Evolutionary conservation across 1,140 invertebrate species (phyloP).

Genomic region (Aphis gossypii): DNA sequence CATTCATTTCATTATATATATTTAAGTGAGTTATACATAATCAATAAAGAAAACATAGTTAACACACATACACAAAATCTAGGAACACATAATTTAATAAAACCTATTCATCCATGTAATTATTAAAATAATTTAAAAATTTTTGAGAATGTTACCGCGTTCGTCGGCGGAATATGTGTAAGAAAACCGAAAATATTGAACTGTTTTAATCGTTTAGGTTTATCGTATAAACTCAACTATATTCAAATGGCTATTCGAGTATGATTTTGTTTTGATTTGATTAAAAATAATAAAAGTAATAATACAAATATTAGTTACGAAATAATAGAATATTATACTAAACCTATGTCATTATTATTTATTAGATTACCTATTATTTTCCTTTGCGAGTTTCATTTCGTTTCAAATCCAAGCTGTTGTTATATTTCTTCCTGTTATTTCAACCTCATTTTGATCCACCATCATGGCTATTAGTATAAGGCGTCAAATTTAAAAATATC

Average conservation of each 20-base stretch:
- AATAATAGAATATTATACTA: not conserved
- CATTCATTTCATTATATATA: constrained; percentile 24
- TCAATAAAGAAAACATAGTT: not conserved
- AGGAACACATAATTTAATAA: not conserved
- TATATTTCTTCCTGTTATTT: not conserved
- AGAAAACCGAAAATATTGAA: not conserved
- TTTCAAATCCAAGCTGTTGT: not conserved
- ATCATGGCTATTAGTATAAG: not conserved
- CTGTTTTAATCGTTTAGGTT: not conserved
- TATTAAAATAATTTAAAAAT: not conserved
- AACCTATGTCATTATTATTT: not conserved
- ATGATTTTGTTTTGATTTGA: not conserved
- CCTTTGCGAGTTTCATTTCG: not conserved
- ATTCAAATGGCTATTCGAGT: not conserved
- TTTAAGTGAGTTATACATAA: constrained; percentile 26
- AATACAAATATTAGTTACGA: not conserved
- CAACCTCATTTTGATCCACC: not conserved
- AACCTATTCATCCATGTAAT: not conserved
- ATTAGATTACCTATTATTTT: not conserved
- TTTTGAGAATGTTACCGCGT: not conserved
- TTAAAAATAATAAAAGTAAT: not conserved
- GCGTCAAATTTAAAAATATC: not conserved
- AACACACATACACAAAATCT: not conserved
- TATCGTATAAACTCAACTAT: not conserved
- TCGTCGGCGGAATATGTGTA: too few relatives aligned